Evolutionary conservation across 2,797 vertebrate genomes (phyloP).

Genomic region (Takifugu ocellatus): DNA sequence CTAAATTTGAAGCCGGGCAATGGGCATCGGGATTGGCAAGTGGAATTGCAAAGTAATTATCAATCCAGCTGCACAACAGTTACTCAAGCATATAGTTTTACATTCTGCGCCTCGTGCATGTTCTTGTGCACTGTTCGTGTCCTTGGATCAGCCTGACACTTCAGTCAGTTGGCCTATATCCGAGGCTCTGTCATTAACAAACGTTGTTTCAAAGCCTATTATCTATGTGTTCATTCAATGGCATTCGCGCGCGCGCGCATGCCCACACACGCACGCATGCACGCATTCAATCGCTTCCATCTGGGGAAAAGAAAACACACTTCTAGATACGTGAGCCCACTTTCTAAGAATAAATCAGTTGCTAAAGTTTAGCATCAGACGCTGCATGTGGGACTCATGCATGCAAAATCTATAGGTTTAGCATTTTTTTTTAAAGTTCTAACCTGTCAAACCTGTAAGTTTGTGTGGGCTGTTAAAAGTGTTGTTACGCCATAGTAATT

Average conservation of each 20-base stretch:
- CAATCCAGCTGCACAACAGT: too few relatives aligned
- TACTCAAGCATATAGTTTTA: too few relatives aligned
- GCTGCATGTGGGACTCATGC: background rate
- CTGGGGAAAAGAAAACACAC: background rate
- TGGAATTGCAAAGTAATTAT: background rate
- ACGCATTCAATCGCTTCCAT: conserved; percentile 6
- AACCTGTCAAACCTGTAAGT: too few relatives aligned
- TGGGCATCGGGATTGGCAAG: background rate
- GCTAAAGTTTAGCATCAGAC: background rate
- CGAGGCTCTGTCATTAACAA: conserved; percentile 51
- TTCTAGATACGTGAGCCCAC: conserved; percentile 8
- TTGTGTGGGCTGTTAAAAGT: too few relatives aligned
- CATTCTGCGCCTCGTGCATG: too few relatives aligned
- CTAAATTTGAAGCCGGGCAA: background rate
- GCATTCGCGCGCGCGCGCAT: conserved; percentile 26
- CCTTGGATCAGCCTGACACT: conserved; percentile 45
- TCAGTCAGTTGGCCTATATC: conserved; percentile 50
- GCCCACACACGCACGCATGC: conserved; percentile 16
- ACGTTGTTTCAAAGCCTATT: conserved; percentile 57
- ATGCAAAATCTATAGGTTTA: too few relatives aligned
- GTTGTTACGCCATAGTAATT: too few relatives aligned
- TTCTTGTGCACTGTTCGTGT: conserved; percentile 8
- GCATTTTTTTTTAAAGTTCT: too few relatives aligned
- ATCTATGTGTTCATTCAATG: conserved; percentile 42
- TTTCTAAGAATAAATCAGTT: conserved; percentile 40